Evolutionary conservation across 2,113 vertebrate species (phyloP), one percentile per base, ranked within the genome.

Genomic region (Meles meles): DNA sequence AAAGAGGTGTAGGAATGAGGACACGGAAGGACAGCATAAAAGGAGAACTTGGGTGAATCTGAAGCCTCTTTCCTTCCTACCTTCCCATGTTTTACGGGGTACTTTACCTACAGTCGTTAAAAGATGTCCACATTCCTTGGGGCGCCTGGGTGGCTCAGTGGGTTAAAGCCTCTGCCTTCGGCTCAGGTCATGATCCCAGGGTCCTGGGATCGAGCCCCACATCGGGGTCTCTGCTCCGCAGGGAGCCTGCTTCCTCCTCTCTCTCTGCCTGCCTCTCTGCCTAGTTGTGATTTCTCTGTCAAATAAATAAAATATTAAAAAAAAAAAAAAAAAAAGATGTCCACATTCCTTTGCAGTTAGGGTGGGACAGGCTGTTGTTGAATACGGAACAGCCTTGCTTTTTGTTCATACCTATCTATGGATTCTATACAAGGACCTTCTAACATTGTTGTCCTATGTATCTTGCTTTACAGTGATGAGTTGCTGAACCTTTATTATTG

Each of bases 381-480:
- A 14, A 7, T 10, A 5, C 5, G 20, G n/a, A 47, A 1, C 4
- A 37, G n/a, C 47, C 31, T 44, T 88, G 76, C 55, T 14, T 59
- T 47, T 10, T 37, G 74, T 59, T 72, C n/a, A 2, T 8, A 1
- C 21, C 49, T 72, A 0, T 23, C 42, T 72, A 0, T 23, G 13
- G 25, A 9, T 18, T 77, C 67, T 14, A 2, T 12, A 2, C 20
- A 18, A 59, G 49, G 49, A 31, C n/a, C n/a, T 25, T 14, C 29
- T 7, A 17, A 12, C 57, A 4, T 25, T 27, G 27, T 63, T 0
- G 7, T 5, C 2, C 52, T 20, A 2, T 25, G 0, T 13, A 0
- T 31, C 77, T 39, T 34, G 29, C 65, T 49, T 44, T 65, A 3
- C 29, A 4, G 17, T 44, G 47, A 67, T 13, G 29, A 20, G 63